phyloP scores from a whole-genome alignment of 2,797 vertebrate genomes.

The Anguilla anguilla region DNA sequence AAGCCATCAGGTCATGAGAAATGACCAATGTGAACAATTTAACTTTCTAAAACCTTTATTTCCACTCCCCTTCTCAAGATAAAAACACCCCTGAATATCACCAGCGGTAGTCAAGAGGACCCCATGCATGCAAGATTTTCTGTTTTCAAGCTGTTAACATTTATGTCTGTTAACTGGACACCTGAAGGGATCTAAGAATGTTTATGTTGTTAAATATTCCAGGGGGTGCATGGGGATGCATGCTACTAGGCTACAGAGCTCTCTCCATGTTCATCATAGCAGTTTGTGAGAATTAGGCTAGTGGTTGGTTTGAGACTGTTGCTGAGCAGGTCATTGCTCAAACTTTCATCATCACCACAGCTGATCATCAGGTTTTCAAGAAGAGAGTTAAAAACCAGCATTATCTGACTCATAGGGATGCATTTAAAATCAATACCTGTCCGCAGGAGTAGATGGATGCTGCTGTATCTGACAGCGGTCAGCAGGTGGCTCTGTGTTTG shows the following conservation, averaged over 20 bases:
- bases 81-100: neutral
- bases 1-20: neutral
- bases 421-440: neutral
- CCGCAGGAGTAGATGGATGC: neutral
- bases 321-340: neutral
- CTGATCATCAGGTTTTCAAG: neutral
- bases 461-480: constrained; percentile 25
- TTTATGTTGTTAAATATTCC: neutral
- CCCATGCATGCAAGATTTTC: neutral
- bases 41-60: neutral
- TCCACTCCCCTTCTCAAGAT: neutral
- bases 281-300: neutral
- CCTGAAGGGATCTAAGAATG: neutral
- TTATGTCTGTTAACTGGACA: neutral
- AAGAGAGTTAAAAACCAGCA: neutral
- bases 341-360: neutral
- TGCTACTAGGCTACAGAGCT: neutral
- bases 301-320: neutral
- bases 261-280: neutral
- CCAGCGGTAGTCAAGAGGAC: neutral
- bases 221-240: neutral
- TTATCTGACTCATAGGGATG: neutral
- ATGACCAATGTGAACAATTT: too few species aligned
- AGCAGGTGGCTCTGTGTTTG: constrained; percentile 32
- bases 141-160: neutral